These are phyloP conservation scores for Gobius niger DNA, from an alignment of 2,113 vertebrate species.

Conservation along the genomic window DNA sequence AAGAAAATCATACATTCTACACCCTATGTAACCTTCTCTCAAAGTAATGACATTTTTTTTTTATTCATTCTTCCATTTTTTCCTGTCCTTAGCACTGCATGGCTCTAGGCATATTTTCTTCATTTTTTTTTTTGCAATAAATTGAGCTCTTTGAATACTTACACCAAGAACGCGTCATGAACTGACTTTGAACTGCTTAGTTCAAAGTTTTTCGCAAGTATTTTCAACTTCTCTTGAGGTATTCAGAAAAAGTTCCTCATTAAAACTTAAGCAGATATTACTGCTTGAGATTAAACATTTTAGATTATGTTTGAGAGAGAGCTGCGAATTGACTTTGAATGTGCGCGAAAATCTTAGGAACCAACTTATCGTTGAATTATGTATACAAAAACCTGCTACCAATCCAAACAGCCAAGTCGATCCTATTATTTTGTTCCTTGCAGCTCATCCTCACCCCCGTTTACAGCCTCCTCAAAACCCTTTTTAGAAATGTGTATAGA, in stretches of 20 bases:
- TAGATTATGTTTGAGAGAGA: background rate
- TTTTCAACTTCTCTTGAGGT: background rate
- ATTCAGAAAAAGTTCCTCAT: background rate
- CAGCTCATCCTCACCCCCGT: conserved; percentile 54
- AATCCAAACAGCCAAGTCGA: conserved; percentile 54
- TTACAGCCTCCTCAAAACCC: conserved; percentile 55
- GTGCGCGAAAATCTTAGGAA: background rate
- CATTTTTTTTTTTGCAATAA: conserved; percentile 6
- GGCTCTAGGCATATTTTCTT: conserved; percentile 8
- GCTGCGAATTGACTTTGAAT: background rate
- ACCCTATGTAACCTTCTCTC: no score
- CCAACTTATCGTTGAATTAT: no score
- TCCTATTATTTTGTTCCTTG: conserved; percentile 56
- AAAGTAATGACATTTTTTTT: background rate
- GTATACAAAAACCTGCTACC: conserved; percentile 42
- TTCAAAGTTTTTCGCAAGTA: background rate
- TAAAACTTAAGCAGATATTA: background rate
- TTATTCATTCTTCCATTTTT: background rate
- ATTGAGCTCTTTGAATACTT: background rate
- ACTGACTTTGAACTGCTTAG: background rate
- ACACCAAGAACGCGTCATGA: background rate
- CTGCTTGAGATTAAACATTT: background rate
- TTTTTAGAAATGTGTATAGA: conserved; percentile 48
- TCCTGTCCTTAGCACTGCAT: background rate
- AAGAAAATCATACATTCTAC: no score